Conservation (phyloP, 1,140 invertebrate species). For the Mercenaria mercenaria region DNA sequence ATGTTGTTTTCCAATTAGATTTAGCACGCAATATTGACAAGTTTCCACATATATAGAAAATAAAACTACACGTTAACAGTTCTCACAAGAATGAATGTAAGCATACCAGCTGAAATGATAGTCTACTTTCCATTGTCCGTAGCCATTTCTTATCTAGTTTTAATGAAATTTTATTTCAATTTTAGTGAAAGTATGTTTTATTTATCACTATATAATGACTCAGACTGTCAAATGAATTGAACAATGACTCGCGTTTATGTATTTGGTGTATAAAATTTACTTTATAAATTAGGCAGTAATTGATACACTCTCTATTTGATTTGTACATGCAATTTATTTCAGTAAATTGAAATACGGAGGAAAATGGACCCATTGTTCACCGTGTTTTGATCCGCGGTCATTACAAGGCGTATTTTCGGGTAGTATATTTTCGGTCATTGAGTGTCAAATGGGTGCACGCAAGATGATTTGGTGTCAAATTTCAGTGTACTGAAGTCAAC, state of each 20-base stretch:
- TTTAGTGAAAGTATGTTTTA: not conserved
- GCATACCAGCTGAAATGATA: not conserved
- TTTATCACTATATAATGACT: constrained; percentile 10
- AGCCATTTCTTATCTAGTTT: not conserved
- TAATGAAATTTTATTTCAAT: constrained; percentile 11
- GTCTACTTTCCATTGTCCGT: not conserved
- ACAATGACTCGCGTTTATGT: constrained; percentile 19
- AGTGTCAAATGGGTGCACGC: constrained; percentile 11
- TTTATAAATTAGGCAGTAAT: constrained; percentile 46
- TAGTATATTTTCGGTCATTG: constrained; percentile 13
- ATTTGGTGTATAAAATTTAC: not conserved
- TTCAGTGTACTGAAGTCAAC: not conserved
- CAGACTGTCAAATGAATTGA: not conserved
- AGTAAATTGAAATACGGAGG: constrained; percentile 27
- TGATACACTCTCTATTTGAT: constrained; percentile 33
- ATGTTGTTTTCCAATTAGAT: not conserved
- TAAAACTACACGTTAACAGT: too few species aligned
- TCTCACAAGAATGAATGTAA: too few species aligned
- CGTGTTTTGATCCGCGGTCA: not conserved
- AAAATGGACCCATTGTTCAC: constrained; percentile 37
- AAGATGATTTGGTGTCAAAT: not conserved
- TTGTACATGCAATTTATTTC: constrained; percentile 47
- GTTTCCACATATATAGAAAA: too few species aligned
- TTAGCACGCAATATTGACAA: not conserved
- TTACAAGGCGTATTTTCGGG: not conserved